Base-by-base conservation (phyloP, 1,140 invertebrate species). In the Hirudo medicinalis region DNA sequence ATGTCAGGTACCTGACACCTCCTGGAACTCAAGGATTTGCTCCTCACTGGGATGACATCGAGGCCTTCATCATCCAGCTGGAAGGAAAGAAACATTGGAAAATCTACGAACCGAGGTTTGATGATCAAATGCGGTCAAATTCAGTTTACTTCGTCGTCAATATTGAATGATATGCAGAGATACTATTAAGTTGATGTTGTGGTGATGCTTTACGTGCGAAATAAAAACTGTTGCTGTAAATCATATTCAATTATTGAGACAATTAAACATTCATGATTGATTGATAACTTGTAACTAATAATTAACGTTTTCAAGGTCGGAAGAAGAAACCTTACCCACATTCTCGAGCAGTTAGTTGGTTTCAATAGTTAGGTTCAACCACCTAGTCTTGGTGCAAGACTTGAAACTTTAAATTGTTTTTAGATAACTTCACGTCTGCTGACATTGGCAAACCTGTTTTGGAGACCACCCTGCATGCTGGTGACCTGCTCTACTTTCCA, bases 11-110 rank as follows among this genome's bases (percentile, higher is more conserved):
- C 79, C 80, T 98, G 66, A 97, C 95, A n/a, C 95, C 95, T 20
- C 88, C 93, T 13, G 89, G 89, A 71, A 90, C 90, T 76, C 94
- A 97, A 85, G 94, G 95, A 0, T 98, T 98, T 86, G 94, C 95
- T 2, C 94, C 95, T 0, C 94, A 98, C 83, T 98, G 90, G 82
- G 95, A 99, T 84, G 95, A 99, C 78, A 97, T 98, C 76, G 96
- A 99, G 84, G 95, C 94, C 20, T 98, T 99, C 81, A 88, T 99
- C 71, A 78, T 99, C 54, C 96, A 99, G 84, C 81, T 97, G 11
- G 95, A 98, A 84, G 96, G 96, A 0, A 89, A 89, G 76, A 98
- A 99, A 82, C 86, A 88, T 73, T 99, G 95, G 95, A 88, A 87
- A 76, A 79, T 99, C 6, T 98, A 97, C 79, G 86, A 86, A 74